Percentiles rank a stretch among this genome's conserved stretches.
Conservation (phyloP, 2,888 invertebrate genomes). For the Coleophora flavipennella region DNA sequence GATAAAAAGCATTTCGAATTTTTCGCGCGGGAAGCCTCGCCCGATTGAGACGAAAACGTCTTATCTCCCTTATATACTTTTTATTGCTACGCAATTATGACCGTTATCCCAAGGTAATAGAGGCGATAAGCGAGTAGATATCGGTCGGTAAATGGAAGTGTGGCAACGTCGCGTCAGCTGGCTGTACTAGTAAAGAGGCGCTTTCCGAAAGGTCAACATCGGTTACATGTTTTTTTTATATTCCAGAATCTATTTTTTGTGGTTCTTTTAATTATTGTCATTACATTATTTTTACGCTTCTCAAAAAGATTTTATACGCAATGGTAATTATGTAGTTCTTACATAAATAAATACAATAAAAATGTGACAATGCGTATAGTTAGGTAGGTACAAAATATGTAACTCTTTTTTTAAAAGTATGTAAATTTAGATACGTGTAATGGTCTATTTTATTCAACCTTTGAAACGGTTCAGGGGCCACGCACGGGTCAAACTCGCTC, state of each 20-base stretch:
- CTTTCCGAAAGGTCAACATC: slow-evolving; percentile 69
- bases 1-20: slow-evolving; percentile 70
- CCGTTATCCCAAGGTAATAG: slow-evolving; percentile 31
- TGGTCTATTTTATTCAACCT: too few relatives aligned
- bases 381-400: too few relatives aligned
- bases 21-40: slow-evolving; percentile 68
- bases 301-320: too few relatives aligned
- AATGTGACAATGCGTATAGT: too few relatives aligned
- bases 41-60: slow-evolving; percentile 47
- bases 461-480: too few relatives aligned
- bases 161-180: slow-evolving; percentile 72
- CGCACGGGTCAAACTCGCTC: too few relatives aligned
- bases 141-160: slow-evolving; percentile 33
- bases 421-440: too few relatives aligned
- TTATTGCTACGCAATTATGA: slow-evolving; percentile 33
- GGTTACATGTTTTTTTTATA: slow-evolving; percentile 62
- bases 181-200: slow-evolving; percentile 61
- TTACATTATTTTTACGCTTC: too few relatives aligned
- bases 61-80: slow-evolving; percentile 61
- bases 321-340: too few relatives aligned
- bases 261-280: slow-evolving; percentile 42
- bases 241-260: slow-evolving; percentile 52
- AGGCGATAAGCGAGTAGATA: slow-evolving; percentile 60
- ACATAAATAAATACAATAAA: too few relatives aligned
- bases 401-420: too few relatives aligned